These are phyloP conservation scores for Panthera tigris DNA, from an alignment of 2,113 vertebrate genomes.

Conservation along the genomic window DNA sequence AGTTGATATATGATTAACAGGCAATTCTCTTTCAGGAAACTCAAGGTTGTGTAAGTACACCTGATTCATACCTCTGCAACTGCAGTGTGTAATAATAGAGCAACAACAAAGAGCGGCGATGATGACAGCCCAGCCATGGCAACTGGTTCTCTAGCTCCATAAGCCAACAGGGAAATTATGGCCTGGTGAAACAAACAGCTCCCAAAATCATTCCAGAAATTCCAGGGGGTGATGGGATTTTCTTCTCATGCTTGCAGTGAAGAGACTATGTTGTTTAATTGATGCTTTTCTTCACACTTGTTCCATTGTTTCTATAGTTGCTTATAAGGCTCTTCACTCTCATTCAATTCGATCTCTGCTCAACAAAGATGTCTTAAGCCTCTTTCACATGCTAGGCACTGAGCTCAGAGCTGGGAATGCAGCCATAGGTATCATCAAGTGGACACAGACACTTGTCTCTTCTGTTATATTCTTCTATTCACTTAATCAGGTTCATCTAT, in stretches of 20 bases:
- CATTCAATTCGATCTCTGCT: neutral
- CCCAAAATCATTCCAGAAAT: slow-evolving; percentile 47
- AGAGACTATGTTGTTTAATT: neutral
- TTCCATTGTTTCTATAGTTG: neutral
- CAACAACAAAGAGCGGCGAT: neutral
- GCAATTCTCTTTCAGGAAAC: slow-evolving; percentile 38
- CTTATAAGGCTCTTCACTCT: neutral
- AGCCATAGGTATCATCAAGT: neutral
- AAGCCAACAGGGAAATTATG: neutral
- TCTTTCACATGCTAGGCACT: neutral
- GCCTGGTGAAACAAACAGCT: neutral
- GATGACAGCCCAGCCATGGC: neutral
- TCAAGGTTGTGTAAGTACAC: slow-evolving; percentile 31
- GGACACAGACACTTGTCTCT: neutral
- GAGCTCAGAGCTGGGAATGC: neutral
- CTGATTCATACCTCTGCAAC: slow-evolving; percentile 48
- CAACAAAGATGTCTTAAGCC: neutral
- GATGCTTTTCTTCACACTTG: neutral
- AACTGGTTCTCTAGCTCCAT: neutral
- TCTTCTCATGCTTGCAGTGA: neutral
- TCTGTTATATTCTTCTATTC: neutral
- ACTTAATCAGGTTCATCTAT: neutral
- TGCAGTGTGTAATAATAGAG: neutral
- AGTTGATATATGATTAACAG: slow-evolving; percentile 17
- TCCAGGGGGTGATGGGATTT: neutral